Evolutionary conservation across 2,888 invertebrate species (phyloP).

Genomic region (Selenia dentaria): DNA sequence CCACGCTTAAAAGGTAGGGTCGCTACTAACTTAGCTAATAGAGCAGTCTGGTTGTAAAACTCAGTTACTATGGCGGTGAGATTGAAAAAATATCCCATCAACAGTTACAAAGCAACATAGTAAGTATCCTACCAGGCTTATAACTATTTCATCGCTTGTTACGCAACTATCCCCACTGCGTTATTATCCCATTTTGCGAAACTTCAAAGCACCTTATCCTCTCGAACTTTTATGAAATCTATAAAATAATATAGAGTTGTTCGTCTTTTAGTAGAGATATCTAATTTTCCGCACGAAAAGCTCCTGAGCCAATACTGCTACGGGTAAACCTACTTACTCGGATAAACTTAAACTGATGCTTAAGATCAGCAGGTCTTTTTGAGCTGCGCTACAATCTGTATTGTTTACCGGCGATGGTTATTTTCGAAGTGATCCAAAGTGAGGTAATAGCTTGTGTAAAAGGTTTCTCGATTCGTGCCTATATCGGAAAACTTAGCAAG

Average conservation of each 20-base stretch:
- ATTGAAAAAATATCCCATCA: no score
- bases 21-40: no score
- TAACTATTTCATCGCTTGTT: not conserved
- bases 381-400: slow-evolving; percentile 39
- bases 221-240: slow-evolving; percentile 37
- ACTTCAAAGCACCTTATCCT: slow-evolving; percentile 24
- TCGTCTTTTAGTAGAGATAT: slow-evolving; percentile 43
- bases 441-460: not conserved
- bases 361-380: slow-evolving; percentile 45
- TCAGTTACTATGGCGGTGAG: no score
- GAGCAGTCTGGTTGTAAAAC: no score
- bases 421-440: slow-evolving; percentile 1
- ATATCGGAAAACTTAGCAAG: no score
- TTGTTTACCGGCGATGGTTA: slow-evolving; percentile 28
- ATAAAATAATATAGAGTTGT: slow-evolving; percentile 37
- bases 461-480: no score
- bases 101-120: no score
- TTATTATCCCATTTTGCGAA: slow-evolving; percentile 1
- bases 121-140: no score
- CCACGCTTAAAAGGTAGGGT: no score
- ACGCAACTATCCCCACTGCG: not conserved
- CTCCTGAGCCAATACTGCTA: slow-evolving; percentile 57
- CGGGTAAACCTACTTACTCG: slow-evolving; percentile 56
- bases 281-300: slow-evolving; percentile 61
- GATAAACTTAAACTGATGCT: slow-evolving; percentile 59